Base-by-base conservation (phyloP, 2,797 vertebrate genomes). In the Acanthurus leucopareius region DNA sequence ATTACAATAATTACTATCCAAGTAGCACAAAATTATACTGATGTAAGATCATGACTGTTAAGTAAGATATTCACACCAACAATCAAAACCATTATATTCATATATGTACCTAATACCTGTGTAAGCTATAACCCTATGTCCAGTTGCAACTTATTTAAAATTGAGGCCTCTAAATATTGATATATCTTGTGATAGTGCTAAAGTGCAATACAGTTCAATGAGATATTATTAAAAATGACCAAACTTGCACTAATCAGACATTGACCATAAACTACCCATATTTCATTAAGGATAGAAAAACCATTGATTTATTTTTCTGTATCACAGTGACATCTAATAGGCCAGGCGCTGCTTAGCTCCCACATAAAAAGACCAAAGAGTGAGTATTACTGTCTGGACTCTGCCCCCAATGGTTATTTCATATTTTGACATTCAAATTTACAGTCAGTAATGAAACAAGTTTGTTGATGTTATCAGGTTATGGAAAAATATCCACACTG, bases 351-450 rank as follows among this genome's bases (percentile, higher is more conserved):
- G 42, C 44, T 64, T n/a, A 48, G 10, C 2, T 25, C 54, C 16
- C 1, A 35, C 40, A 32, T 9, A 38, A 19, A 66, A 38, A 40
- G 22, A 45, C 9, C 35, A 35, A 20, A 22, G 52, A 77, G 63
- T 65, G 1, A 52, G 14, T 8, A 1, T 10, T 4, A 32, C 16
- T 59, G 10, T 40, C 28, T 42, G 20, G 13, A 54, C 58, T 42
- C 4, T 60, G n/a, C 0, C 44, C 8, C 13, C 20, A 69, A 60
- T 25, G 10, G 20, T 17, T 16, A 4, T 35, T 35, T 35, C 35
- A 69, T 54, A 53, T 32, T 75, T 61, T 67, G 51, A 17, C 15
- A 61, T 53, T 38, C 13, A 69, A 20, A 73, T 69, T 28, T 42
- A 66, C 14, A 69, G 5, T 52, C 45, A 19, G 25, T 10, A 3